phyloP scores from a whole-genome alignment of 1,140 invertebrate genomes.

The Zophobas morio region DNA sequence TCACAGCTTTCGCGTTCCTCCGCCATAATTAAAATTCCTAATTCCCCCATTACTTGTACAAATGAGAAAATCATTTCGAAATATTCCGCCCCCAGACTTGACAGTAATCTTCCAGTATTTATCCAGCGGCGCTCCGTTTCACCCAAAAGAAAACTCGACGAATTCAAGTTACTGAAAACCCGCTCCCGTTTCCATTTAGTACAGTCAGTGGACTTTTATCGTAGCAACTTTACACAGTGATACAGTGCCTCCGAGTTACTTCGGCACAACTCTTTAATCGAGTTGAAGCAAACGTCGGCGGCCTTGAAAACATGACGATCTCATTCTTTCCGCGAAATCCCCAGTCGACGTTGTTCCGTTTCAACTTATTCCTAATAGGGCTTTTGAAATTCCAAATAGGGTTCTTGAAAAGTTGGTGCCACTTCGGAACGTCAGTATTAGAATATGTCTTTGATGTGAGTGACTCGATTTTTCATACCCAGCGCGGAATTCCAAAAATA shows the following conservation, averaged over 20 bases:
- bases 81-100: background rate
- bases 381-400: slow-evolving; percentile 9
- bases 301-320: no score
- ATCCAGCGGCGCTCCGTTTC: background rate
- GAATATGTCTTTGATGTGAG: slow-evolving; percentile 23
- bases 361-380: background rate
- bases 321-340: background rate
- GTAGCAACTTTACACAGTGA: slow-evolving; percentile 1
- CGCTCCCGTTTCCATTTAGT: background rate
- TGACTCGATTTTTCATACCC: background rate
- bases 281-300: no score
- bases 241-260: background rate
- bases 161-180: slow-evolving; percentile 1
- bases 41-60: background rate
- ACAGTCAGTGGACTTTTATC: slow-evolving; percentile 3
- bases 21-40: background rate
- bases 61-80: background rate
- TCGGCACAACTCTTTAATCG: background rate
- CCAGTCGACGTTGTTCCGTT: background rate
- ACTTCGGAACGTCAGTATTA: background rate
- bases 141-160: background rate
- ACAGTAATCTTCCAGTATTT: background rate
- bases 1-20: background rate
- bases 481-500: background rate
- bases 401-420: slow-evolving; percentile 1